These are phyloP conservation scores for Invenusta paracnida DNA, from an alignment of 2,888 invertebrate species.

Conservation along the genomic window DNA sequence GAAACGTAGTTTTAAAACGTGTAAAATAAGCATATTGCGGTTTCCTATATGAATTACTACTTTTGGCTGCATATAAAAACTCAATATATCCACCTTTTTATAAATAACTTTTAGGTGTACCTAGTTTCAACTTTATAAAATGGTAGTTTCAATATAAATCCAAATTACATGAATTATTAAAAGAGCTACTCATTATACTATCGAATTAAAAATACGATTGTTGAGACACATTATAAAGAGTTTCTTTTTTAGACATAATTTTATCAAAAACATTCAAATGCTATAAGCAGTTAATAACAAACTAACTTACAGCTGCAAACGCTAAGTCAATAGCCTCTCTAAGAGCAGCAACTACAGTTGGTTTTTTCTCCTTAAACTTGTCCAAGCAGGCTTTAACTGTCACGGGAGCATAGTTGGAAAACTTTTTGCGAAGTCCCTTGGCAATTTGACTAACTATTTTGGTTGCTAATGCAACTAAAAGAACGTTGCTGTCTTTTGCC, in stretches of 20 bases:
- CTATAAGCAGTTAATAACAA: not conserved
- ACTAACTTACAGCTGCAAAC: conserved; percentile 68
- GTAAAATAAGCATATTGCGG: too few species aligned
- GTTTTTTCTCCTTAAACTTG: conserved; percentile 95
- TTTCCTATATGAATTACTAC: too few species aligned
- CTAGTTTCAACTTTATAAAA: too few species aligned
- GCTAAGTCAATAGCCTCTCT: conserved; percentile 85
- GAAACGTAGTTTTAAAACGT: too few species aligned
- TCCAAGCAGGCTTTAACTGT: conserved; percentile 67
- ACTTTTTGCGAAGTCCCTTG: conserved; percentile 77
- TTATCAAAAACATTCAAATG: not conserved
- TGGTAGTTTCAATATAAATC: too few species aligned
- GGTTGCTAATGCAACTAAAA: conserved; percentile 79
- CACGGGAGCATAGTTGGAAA: conserved; percentile 71
- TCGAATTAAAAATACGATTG: too few species aligned
- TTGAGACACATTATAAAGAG: not conserved
- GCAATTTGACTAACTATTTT: conserved; percentile 79
- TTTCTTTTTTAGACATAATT: not conserved
- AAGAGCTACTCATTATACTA: too few species aligned
- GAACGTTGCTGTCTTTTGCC: conserved; percentile 87
- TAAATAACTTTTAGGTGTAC: too few species aligned
- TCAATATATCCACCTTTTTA: too few species aligned
- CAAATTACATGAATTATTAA: too few species aligned
- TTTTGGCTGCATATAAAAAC: too few species aligned
- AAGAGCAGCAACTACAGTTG: conserved; percentile 77